These are phyloP conservation scores for Echinometra lucunter DNA, from an alignment of 53 echinoderm and acorn worm genomes.

Conservation along the genomic window DNA sequence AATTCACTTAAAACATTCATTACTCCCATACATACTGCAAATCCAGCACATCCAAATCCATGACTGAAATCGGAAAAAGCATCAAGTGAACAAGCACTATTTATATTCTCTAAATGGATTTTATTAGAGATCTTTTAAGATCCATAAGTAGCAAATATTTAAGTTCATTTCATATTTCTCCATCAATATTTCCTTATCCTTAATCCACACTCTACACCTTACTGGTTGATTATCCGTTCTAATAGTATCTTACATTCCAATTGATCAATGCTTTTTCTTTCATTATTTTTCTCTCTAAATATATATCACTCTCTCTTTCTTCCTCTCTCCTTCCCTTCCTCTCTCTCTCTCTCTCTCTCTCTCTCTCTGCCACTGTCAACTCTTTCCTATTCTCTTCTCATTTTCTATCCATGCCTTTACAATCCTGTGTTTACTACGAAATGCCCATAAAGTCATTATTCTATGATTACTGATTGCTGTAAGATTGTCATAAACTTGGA, in stretches of 20 bases:
- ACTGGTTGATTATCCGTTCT: not conserved
- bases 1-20: not conserved
- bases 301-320: not conserved
- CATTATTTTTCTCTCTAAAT: not conserved
- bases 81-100: not conserved
- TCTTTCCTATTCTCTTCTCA: not conserved
- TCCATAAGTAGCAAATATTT: conserved; percentile 56
- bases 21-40: not conserved
- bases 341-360: conserved; percentile 9
- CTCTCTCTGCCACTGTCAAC: not conserved
- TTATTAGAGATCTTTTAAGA: conserved; percentile 64
- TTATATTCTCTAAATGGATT: conserved; percentile 53
- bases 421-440: not conserved
- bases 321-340: not conserved
- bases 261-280: conserved; percentile 4
- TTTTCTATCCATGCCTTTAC: not conserved
- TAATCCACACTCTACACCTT: conserved; percentile 20
- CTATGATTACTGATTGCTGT: not conserved
- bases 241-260: conserved; percentile 30
- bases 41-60: not conserved
- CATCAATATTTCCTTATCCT: conserved; percentile 33
- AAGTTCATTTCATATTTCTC: conserved; percentile 30
- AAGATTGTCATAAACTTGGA: too few species aligned
- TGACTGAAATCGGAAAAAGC: not conserved
- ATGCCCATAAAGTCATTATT: not conserved